Evolutionary conservation across 2,888 invertebrate species (phyloP), one percentile per base, ranked within the genome.

Genomic region (Caenorhabditis sp.): DNA sequence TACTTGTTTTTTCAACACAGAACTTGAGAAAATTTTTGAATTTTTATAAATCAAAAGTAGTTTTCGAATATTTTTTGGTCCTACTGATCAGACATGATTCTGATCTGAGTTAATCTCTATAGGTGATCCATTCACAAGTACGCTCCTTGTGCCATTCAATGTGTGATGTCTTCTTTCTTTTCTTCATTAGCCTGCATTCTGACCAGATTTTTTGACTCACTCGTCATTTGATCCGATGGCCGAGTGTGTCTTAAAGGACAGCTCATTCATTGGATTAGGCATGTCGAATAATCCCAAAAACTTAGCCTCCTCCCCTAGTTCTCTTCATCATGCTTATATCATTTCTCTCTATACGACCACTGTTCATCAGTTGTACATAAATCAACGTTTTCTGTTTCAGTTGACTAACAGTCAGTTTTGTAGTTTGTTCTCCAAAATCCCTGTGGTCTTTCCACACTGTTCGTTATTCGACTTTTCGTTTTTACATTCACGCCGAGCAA

Each of bases 181-280:
- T 55, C 47, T n/a, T 74, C 64, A 58, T 65, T 62, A 65, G 64
- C 37, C 64, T 6, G 32, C n/a, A 32, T 32, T 32, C 9, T 13
- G 13, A 28, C 53, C 53, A 72, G 26, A 44, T 62, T 67, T 56
- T 67, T 67, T 61, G 61, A 76, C 60, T 67, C 76, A 67, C 60
- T 67, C 67, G 76, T 76, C 76, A 76, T 76, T 67, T 67, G 76
- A 76, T 67, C 67, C 76, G 24, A 13, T 47, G 50, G 61, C 53
- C 62, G 53, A 72, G n/a, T n/a, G 71, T 62, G 28, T 28, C 64
- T 20, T 13, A 50, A 67, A 74, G 67, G 74, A 67, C 74, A 65
- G n/a, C 47, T 74, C 67, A 74, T 74, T 61, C 24, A 40, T 20
- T 53, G 65, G 74, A 74, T 72, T 72, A 72, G 40, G 51, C 60